Conservation (phyloP, 1,140 invertebrate genomes). For the Anastrepha obliqua region DNA sequence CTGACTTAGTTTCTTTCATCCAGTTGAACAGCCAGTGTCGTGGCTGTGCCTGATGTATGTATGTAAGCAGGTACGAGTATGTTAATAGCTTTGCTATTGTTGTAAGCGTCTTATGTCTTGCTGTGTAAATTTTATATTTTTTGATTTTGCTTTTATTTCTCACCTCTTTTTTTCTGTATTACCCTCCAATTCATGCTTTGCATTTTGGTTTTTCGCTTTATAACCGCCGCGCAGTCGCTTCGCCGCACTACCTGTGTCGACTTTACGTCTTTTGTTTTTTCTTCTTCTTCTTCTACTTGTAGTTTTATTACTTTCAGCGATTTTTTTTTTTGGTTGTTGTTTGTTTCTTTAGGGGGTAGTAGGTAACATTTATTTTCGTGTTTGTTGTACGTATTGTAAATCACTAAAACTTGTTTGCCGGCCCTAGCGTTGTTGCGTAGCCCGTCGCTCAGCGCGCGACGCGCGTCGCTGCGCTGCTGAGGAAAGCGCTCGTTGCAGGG, state of each 20-base stretch:
- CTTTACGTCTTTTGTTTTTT: conserved; percentile 2
- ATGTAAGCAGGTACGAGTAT: neutral
- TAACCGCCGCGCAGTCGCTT: neutral
- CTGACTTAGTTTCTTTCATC: conserved; percentile 9
- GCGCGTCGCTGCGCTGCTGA: neutral
- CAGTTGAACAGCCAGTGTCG: neutral
- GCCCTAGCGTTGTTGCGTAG: conserved; percentile 19
- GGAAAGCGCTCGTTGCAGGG: neutral
- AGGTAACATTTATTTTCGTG: neutral
- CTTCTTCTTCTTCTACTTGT: neutral
- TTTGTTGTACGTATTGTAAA: conserved; percentile 33
- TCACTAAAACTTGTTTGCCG: conserved; percentile 43
- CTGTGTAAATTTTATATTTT: conserved; percentile 17
- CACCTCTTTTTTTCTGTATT: neutral
- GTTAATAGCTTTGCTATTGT: conserved; percentile 9
- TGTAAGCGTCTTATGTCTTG: conserved; percentile 25
- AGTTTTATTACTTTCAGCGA: neutral
- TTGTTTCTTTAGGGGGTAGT: conserved; percentile 14
- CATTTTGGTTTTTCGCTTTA: conserved; percentile 1
- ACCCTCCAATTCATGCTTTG: neutral
- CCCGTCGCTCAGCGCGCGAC: neutral
- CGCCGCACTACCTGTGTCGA: neutral
- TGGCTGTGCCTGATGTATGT: neutral
- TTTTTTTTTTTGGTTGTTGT: neutral
- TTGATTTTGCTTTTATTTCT: conserved; percentile 34